Conservation (phyloP, 2,113 vertebrate species). For the Polypterus bichir region DNA sequence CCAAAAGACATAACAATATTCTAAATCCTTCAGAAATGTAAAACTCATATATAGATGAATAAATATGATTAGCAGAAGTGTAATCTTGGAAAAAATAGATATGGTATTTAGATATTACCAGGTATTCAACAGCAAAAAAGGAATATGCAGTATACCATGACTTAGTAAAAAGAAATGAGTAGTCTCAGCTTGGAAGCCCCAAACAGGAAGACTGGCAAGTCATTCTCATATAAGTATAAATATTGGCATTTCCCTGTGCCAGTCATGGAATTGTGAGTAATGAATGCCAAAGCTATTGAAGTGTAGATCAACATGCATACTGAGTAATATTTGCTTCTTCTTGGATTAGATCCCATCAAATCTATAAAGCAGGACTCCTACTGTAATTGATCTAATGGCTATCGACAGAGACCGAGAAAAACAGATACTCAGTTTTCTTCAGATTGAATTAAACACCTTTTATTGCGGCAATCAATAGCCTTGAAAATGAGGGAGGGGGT, state of each 20-base stretch:
- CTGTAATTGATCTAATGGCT: conserved; percentile 87
- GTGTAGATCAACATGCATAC: conserved; percentile 5
- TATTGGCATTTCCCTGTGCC: neutral
- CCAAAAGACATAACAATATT: too few relatives aligned
- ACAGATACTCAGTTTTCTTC: conserved; percentile 89
- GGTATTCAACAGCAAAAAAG: too few relatives aligned
- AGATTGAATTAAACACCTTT: conserved; percentile 98
- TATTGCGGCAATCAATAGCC: conserved; percentile 83
- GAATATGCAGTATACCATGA: too few relatives aligned
- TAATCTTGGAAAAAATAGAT: too few relatives aligned
- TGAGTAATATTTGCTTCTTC: neutral
- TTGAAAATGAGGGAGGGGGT: conserved; percentile 67
- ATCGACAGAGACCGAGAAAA: conserved; percentile 88
- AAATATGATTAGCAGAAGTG: too few relatives aligned
- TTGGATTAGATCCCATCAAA: conserved; percentile 15
- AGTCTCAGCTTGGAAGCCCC: conserved; percentile 31
- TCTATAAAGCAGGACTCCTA: conserved; percentile 20
- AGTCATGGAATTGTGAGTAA: too few relatives aligned
- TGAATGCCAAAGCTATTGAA: neutral
- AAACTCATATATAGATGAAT: too few relatives aligned
- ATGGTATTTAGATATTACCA: too few relatives aligned
- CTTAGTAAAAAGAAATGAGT: too few relatives aligned
- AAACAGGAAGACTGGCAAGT: conserved; percentile 16
- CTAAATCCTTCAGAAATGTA: too few relatives aligned
- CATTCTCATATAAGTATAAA: neutral